These are phyloP conservation scores for Urocolius indicus DNA, from an alignment of 2,113 vertebrate genomes.

Conservation along the genomic window DNA sequence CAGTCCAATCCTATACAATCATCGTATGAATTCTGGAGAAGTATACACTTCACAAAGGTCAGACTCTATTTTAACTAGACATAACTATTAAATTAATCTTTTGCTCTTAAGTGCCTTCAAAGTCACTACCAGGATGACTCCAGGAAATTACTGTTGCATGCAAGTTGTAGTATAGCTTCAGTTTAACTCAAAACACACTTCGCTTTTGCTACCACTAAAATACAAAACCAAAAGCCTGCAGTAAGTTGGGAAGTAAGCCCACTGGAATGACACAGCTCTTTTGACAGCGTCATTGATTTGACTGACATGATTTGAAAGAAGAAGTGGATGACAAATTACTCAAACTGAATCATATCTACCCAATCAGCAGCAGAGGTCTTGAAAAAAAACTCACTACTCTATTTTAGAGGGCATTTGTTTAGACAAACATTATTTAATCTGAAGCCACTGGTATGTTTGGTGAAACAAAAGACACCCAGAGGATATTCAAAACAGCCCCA, in stretches of 20 bases:
- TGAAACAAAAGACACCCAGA: background rate
- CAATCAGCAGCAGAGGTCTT: background rate
- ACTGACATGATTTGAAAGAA: background rate
- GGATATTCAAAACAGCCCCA: background rate
- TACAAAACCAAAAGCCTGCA: background rate
- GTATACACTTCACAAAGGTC: background rate
- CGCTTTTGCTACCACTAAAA: background rate
- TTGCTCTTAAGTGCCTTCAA: background rate
- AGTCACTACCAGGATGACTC: background rate
- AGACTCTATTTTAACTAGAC: background rate
- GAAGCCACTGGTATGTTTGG: background rate
- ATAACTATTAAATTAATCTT: background rate
- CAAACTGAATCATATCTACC: background rate
- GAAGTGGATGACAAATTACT: background rate
- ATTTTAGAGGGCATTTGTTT: background rate
- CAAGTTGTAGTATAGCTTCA: background rate
- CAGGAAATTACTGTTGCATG: background rate
- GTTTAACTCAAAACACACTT: background rate
- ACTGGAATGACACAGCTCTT: constrained; percentile 34
- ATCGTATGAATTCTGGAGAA: background rate
- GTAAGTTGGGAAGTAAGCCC: background rate
- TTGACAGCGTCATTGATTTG: background rate
- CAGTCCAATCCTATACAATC: background rate
- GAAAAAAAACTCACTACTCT: background rate
- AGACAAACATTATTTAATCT: background rate